Base-by-base conservation (phyloP, 2,113 vertebrate species). In the Onychostoma macrolepis region DNA sequence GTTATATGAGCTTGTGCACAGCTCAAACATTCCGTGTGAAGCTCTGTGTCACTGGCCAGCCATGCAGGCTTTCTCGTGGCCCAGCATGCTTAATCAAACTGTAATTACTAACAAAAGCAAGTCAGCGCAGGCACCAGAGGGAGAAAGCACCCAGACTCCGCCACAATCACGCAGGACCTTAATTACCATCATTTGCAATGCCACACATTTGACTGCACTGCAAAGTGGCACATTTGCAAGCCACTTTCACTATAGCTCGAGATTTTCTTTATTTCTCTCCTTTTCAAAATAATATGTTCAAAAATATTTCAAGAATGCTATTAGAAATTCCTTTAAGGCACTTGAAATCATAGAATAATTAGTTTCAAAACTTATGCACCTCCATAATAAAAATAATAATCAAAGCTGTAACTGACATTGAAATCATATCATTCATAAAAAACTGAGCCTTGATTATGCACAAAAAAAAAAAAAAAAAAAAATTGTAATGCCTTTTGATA, bases 41-140 rank as follows among this genome's bases (percentile, higher is more conserved):
- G 90, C 89, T 92, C 80, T 92, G 95, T 93, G 96, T 93, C 91
- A 75, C 92, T 93, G 94, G 85, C 89, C 89, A 89, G 87, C 81
- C 86, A 93, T 85, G 85, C 41, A 30, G 91, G 89, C 90, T 90
- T 91, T 93, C 93, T 94, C 94, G 93, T 90, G 94, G 90, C 91
- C 90, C 89, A 85, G 89, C 91, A 93, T 94, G 92, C 91, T 94
- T 95, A 94, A 96, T 94, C 90, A 93, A 95, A 95, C 87, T 96
- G 91, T 92, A 96, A 95, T 78, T 94, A 94, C 86, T 90, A 93
- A 95, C 33, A 93, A 95, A 95, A 95, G 91, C 91, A 94, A 95
- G 93, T 92, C 88, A 80, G 89, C 91, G 89, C 92, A 95, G 93
- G 93, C 88, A 92, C 58, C 85, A 89, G 79, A 90, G 86, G 84